Evolutionary conservation across 2,888 invertebrate genomes (phyloP).

Genomic region (Leucozona laternaria): DNA sequence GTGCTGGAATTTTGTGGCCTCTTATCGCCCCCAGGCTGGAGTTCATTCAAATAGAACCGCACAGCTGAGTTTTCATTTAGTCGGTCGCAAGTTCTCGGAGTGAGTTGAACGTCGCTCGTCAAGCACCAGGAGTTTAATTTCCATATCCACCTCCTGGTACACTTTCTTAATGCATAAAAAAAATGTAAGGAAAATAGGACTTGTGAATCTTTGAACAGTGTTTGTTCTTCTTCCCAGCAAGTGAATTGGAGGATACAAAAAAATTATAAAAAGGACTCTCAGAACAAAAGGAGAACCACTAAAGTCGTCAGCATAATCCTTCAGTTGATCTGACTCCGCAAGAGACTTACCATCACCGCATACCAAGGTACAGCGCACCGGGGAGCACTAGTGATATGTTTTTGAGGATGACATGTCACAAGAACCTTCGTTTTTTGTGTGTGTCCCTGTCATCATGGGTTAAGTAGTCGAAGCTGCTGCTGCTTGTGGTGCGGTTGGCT

Average conservation of each 20-base stretch:
- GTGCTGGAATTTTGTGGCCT: slow-evolving; percentile 72
- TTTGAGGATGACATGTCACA: slow-evolving; percentile 52
- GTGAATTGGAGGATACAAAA: slow-evolving; percentile 24
- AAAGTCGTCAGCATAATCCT: slow-evolving; percentile 64
- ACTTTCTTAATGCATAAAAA: neutral
- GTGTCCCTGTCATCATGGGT: slow-evolving; percentile 18
- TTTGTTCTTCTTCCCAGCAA: slow-evolving; percentile 31
- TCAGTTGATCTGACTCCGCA: slow-evolving; percentile 54
- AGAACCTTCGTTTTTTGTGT: slow-evolving; percentile 22
- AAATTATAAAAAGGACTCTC: slow-evolving; percentile 24
- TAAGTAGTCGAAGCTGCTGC: slow-evolving; percentile 32
- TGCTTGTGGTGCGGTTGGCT: slow-evolving; percentile 12
- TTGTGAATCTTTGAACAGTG: slow-evolving; percentile 70
- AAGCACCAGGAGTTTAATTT: slow-evolving; percentile 19
- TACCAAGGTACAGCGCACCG: slow-evolving; percentile 8
- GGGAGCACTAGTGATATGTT: slow-evolving; percentile 28
- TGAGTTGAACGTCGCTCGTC: slow-evolving; percentile 79
- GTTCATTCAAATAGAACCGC: slow-evolving; percentile 83
- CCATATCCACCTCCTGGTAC: slow-evolving; percentile 10
- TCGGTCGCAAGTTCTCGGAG: slow-evolving; percentile 82
- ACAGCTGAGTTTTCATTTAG: slow-evolving; percentile 83
- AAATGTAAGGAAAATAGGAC: slow-evolving; percentile 28
- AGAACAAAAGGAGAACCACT: slow-evolving; percentile 58
- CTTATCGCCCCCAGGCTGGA: slow-evolving; percentile 74
- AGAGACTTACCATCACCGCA: slow-evolving; percentile 46